phyloP scores from a whole-genome alignment of 2,113 vertebrate species.

The Tylochromis polylepis region DNA sequence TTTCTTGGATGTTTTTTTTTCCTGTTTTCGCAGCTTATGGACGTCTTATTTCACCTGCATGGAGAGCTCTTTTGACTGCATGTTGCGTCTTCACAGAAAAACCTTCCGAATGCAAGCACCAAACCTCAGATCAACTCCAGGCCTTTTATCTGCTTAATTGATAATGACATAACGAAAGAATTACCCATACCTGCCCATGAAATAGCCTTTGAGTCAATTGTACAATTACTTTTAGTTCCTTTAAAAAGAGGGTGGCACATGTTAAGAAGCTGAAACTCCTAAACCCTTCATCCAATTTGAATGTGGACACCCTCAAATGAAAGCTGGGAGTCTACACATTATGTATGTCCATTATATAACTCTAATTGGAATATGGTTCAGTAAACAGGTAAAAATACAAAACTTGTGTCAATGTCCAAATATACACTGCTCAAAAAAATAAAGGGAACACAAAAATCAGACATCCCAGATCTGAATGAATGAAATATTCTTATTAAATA shows the following conservation, averaged over 20 bases:
- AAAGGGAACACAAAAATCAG: too few relatives aligned
- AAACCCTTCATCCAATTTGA: not conserved
- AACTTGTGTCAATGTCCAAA: not conserved
- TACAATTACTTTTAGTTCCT: not conserved
- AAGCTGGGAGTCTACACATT: not conserved
- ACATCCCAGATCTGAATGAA: too few relatives aligned
- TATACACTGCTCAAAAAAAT: too few relatives aligned
- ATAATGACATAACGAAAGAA: not conserved
- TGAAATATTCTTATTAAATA: too few relatives aligned
- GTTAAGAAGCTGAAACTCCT: not conserved
- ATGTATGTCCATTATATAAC: not conserved
- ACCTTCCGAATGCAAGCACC: not conserved
- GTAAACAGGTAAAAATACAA: not conserved
- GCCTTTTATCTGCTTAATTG: not conserved
- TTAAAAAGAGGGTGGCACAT: not conserved
- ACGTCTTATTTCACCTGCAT: rapidly evolving
- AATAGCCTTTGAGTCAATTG: not conserved
- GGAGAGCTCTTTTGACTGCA: not conserved
- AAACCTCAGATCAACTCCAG: not conserved
- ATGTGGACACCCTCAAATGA: too few relatives aligned
- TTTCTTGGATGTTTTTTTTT: not conserved
- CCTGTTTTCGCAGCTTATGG: too few relatives aligned
- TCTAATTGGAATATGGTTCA: not conserved
- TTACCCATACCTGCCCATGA: not conserved
- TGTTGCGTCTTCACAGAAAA: not conserved